phyloP scores from a whole-genome alignment of 2,888 invertebrate genomes.

The Drosophila eohydei region DNA sequence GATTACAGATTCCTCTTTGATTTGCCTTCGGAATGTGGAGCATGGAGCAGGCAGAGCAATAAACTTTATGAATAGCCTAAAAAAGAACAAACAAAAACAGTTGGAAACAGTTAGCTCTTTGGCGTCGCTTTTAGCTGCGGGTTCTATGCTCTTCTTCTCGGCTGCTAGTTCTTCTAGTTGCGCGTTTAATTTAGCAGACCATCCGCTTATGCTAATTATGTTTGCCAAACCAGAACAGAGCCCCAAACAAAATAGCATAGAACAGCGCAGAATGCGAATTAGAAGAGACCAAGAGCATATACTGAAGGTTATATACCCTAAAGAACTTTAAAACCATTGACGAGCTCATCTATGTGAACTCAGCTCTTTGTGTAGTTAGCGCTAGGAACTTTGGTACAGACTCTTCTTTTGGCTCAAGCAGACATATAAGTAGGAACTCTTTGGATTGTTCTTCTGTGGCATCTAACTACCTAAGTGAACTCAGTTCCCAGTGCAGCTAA shows the following conservation, averaged over 20 bases:
- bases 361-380: neutral
- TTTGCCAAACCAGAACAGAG: constrained; percentile 56
- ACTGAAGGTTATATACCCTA: neutral
- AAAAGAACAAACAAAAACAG: constrained; percentile 8
- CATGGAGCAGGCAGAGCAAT: constrained; percentile 51
- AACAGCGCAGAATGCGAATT: constrained; percentile 1
- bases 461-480: too few species aligned
- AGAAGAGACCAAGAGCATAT: neutral
- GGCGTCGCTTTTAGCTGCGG: constrained; percentile 9
- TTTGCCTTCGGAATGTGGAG: constrained; percentile 25
- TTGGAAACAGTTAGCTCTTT: constrained; percentile 26
- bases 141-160: neutral
- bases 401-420: neutral
- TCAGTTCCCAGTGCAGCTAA: too few species aligned
- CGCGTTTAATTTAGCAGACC: constrained; percentile 48
- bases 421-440: neutral
- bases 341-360: neutral
- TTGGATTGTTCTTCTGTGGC: neutral
- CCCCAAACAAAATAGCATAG: constrained; percentile 15
- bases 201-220: constrained; percentile 70
- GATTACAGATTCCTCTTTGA: constrained; percentile 59
- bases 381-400: neutral
- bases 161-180: neutral
- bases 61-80: constrained; percentile 53
- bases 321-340: too few species aligned